Evolutionary conservation across 1,140 invertebrate genomes (phyloP).

Genomic region (Trypoxylus dichotomus): DNA sequence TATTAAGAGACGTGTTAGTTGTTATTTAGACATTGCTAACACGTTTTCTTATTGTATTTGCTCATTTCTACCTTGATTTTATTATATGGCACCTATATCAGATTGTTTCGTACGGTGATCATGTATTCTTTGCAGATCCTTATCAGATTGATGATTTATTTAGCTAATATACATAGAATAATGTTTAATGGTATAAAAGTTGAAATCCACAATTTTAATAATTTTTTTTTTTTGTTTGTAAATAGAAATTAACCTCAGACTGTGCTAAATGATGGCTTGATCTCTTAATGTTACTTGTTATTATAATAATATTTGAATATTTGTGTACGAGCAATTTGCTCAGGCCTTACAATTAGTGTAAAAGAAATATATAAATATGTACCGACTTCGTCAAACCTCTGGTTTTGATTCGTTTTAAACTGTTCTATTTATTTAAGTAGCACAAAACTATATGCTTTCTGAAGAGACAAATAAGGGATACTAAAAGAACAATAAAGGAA

Average conservation of each 20-base stretch:
- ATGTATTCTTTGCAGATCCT: too few species aligned
- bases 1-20: background rate
- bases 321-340: constrained; percentile 8
- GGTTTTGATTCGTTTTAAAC: background rate
- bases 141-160: too few species aligned
- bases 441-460: background rate
- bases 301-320: background rate
- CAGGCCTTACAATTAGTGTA: constrained; percentile 1
- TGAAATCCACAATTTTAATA: background rate
- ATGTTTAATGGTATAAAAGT: background rate
- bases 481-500: background rate
- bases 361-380: background rate
- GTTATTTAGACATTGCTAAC: background rate
- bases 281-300: constrained; percentile 19
- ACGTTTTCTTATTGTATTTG: background rate
- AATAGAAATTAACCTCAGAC: constrained; percentile 1
- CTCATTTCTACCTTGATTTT: background rate
- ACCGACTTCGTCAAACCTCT: background rate
- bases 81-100: background rate
- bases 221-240: background rate
- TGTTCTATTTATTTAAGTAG: background rate
- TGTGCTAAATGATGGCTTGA: constrained; percentile 15
- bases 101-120: too few species aligned
- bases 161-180: background rate
- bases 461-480: background rate